Base-by-base conservation (phyloP, 2,888 invertebrate genomes). In the Acholoe squamosa region DNA sequence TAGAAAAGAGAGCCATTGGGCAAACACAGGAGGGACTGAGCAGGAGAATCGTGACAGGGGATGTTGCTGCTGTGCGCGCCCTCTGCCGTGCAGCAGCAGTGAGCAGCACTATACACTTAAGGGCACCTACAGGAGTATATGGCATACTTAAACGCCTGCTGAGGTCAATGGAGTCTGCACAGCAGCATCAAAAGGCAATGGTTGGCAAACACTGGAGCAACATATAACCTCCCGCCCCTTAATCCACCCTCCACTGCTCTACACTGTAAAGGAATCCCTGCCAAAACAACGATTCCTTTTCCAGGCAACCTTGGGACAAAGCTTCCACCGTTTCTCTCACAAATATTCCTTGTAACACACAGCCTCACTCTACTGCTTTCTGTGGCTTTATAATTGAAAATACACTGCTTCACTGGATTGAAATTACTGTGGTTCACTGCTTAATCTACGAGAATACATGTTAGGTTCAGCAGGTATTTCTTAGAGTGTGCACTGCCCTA, bases 71-170 rank as follows among this genome's bases (percentile, higher is more conserved):
- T 7, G 43, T 19, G n/a, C 5, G 61, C n/a, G 61, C 61, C 61
- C 61, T 61, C 61, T 61, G n/a, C 61, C 5, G 61, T n/a, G 61
- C 19, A n/a, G n/a, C n/a, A n/a, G n/a, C n/a, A 61, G 61, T 12
- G 61, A 43, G 61, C 61, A 61, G 61, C 61, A 61, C 61, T 61
- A n/a, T n/a, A 61, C 61, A 61, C 61, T 61, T 61, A 61, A 61
- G 61, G 61, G 61, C 19, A 3, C 61, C 19, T 19, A 61, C 61
- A 12, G n/a, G 61, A n/a, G 61, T 61, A n/a, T 61, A 61, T 61
- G 61, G 61, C 22, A 61, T 61, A 61, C 61, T 61, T 61, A 61
- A 61, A 61, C 61, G n/a, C 61, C 61, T 19, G n/a, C 22, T n/a
- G 61, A 61, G 61, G 61, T 61, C 22, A 61, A 61, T 61, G 61